Percentiles rank a stretch among this genome's conserved stretches.
Conservation (phyloP, 1,140 invertebrate genomes). For the Aleiodes sp. region DNA sequence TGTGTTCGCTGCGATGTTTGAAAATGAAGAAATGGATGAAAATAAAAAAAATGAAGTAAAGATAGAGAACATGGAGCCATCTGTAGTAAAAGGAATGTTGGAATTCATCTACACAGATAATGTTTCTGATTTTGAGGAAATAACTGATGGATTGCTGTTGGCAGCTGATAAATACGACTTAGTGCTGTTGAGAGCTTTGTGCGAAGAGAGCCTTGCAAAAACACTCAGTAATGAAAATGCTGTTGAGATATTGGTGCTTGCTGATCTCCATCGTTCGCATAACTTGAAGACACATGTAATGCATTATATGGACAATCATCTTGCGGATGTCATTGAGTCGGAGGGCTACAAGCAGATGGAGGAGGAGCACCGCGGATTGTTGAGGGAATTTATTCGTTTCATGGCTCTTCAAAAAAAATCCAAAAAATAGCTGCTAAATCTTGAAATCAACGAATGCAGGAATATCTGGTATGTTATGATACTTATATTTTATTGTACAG, state of each 20-base stretch:
- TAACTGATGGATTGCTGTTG: slow-evolving; percentile 96
- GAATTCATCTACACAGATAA: slow-evolving; percentile 98
- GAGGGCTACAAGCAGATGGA: background rate
- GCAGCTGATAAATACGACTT: slow-evolving; percentile 98
- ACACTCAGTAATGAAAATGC: slow-evolving; percentile 96
- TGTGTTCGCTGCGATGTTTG: slow-evolving; percentile 98
- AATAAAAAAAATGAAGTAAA: slow-evolving; percentile 95
- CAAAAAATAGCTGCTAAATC: no score
- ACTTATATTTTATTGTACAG: no score
- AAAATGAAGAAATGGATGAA: slow-evolving; percentile 99
- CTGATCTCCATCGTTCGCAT: slow-evolving; percentile 74
- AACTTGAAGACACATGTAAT: background rate
- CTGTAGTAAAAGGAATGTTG: slow-evolving; percentile 95
- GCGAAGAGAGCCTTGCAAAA: slow-evolving; percentile 96
- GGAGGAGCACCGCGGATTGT: background rate
- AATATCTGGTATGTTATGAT: no score
- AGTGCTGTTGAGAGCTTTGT: slow-evolving; percentile 98
- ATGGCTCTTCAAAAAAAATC: background rate
- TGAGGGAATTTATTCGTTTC: background rate
- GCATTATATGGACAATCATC: background rate
- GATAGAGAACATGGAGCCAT: slow-evolving; percentile 96
- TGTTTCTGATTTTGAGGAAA: slow-evolving; percentile 93
- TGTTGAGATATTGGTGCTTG: slow-evolving; percentile 95
- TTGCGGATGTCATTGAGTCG: background rate
- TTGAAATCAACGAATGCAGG: no score